Percentiles rank a stretch among this genome's conserved stretches.
Evolutionary conservation across 2,888 invertebrate species (phyloP).

Genomic region (Steromphala cineraria): DNA sequence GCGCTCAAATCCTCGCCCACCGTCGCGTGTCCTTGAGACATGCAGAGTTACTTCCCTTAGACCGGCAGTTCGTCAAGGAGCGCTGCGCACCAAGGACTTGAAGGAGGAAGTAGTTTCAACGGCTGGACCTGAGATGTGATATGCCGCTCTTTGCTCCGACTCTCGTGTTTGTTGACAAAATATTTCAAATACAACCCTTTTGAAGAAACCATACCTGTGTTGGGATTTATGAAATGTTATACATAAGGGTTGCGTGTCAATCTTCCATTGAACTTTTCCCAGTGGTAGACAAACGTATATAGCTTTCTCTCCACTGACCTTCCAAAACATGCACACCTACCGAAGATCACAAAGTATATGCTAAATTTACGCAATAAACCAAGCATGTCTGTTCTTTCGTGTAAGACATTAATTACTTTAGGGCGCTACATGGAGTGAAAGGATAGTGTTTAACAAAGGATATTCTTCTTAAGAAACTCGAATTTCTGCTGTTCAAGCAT

Average conservation of each 20-base stretch:
- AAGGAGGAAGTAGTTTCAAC: not conserved
- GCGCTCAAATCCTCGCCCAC: not conserved
- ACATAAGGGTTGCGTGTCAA: not conserved
- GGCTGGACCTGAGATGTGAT: too few relatives aligned
- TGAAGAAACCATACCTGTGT: not conserved
- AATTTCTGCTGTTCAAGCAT: too few relatives aligned
- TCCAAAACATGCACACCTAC: too few relatives aligned
- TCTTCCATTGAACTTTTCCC: not conserved
- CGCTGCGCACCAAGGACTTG: not conserved
- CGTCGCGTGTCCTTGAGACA: slow-evolving; percentile 13
- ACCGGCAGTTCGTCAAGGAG: not conserved
- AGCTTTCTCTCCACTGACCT: too few relatives aligned
- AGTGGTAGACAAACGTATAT: not conserved
- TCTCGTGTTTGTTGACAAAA: slow-evolving; percentile 5
- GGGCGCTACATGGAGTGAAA: too few relatives aligned
- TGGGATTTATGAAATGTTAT: not conserved
- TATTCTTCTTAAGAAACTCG: too few relatives aligned
- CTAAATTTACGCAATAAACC: too few relatives aligned
- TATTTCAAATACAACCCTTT: not conserved
- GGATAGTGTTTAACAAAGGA: too few relatives aligned
- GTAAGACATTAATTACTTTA: too few relatives aligned
- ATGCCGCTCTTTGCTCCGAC: not conserved
- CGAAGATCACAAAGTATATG: too few relatives aligned
- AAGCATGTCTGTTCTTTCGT: too few relatives aligned
- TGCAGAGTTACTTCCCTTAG: slow-evolving; percentile 1